A percentile compares a stretch with the other conserved stretches of the same genome.
phyloP scores from a whole-genome alignment of 2,113 vertebrate species.

The Patagioenas fasciata region DNA sequence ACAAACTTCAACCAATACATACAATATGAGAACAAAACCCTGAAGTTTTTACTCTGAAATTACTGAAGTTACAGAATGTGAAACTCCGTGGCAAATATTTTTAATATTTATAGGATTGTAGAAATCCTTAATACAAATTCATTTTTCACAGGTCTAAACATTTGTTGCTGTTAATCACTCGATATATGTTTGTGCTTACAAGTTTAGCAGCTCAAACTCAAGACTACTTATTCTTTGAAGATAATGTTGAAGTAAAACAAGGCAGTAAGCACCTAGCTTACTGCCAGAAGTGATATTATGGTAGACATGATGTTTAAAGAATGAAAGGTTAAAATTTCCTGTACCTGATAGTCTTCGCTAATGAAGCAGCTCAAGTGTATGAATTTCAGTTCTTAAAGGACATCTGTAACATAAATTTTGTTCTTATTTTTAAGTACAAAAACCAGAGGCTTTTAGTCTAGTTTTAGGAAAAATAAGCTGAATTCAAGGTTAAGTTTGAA shows the following conservation, averaged over 20 bases:
- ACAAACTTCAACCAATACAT: not conserved
- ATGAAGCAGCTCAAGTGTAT: not conserved
- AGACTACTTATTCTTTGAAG: not conserved
- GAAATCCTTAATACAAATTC: not conserved
- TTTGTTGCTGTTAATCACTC: not conserved
- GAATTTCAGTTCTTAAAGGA: not conserved
- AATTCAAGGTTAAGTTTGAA: not conserved
- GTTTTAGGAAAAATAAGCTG: not conserved
- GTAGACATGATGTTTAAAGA: not conserved
- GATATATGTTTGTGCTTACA: not conserved
- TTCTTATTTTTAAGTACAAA: not conserved
- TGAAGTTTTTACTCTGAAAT: not conserved
- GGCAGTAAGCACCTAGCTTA: not conserved
- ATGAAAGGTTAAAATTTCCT: not conserved
- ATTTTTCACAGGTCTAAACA: not conserved
- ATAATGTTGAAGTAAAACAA: not conserved
- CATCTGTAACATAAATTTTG: not conserved
- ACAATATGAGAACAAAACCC: not conserved
- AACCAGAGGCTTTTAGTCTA: not conserved
- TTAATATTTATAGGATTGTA: not conserved
- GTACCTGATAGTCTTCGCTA: not conserved
- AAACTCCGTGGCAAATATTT: not conserved
- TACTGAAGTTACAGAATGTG: not conserved
- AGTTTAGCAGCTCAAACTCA: not conserved
- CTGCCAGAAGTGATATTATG: not conserved